Conservation (phyloP, 1,140 invertebrate genomes). For the Zaprionus lachaisei region DNA sequence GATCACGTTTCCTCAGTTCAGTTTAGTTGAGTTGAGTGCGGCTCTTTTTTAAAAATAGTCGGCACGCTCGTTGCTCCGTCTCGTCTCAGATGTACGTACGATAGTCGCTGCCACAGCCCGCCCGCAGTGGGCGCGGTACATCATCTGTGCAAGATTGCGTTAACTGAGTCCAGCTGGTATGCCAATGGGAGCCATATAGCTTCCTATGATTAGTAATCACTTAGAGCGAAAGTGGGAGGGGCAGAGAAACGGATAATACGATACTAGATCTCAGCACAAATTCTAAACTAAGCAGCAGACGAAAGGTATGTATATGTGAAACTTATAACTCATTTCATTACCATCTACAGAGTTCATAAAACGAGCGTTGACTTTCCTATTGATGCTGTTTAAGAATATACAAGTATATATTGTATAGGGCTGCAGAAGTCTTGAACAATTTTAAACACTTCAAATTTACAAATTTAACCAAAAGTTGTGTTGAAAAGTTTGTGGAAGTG, state of each 20-base stretch:
- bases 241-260: background rate
- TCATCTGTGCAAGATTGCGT: constrained; percentile 5
- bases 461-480: too few species aligned
- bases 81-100: background rate
- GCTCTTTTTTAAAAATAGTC: constrained; percentile 65
- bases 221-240: background rate
- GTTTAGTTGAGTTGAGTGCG: constrained; percentile 2
- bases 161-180: background rate
- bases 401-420: too few species aligned
- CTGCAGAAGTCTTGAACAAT: too few species aligned
- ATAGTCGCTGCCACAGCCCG: too few species aligned
- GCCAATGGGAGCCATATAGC: background rate
- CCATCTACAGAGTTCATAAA: too few species aligned
- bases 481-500: too few species aligned
- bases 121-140: constrained; percentile 2
- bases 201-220: constrained; percentile 7
- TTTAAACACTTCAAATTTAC: too few species aligned
- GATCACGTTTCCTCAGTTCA: constrained; percentile 65
- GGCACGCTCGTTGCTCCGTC: constrained; percentile 18
- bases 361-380: too few species aligned
- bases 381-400: too few species aligned
- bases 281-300: background rate
- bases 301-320: too few species aligned
- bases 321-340: too few species aligned
- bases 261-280: background rate